These are phyloP conservation scores for Stegodyphus dumicola DNA, from an alignment of 1,140 invertebrate genomes.

Conservation along the genomic window DNA sequence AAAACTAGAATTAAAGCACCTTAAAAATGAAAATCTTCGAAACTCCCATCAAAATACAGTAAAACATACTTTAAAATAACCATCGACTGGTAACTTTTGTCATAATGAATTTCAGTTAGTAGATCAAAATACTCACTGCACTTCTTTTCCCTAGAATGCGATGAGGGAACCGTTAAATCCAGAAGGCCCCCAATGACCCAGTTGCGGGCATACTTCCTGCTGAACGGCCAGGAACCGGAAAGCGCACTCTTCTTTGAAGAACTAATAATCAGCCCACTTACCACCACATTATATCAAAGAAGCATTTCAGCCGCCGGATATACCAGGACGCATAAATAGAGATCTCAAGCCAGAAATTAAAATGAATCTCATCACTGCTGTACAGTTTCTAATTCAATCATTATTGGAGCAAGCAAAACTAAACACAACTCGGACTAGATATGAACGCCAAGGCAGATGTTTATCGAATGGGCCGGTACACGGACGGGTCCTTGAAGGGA, in stretches of 20 bases:
- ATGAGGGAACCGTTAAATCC: slow-evolving; percentile 18
- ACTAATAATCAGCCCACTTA: not conserved
- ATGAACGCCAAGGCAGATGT: not conserved
- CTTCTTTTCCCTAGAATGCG: not conserved
- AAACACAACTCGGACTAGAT: not conserved
- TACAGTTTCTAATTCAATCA: no score
- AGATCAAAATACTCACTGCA: not conserved
- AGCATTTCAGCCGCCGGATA: no score
- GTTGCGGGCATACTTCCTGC: slow-evolving; percentile 21
- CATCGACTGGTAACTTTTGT: not conserved
- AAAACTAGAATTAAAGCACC: no score
- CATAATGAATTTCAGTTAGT: not conserved
- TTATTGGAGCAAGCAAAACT: no score
- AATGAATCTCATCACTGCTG: no score
- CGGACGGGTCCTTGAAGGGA: slow-evolving; percentile 3
- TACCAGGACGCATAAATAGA: no score
- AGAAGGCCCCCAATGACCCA: slow-evolving; percentile 28
- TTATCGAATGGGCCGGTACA: not conserved
- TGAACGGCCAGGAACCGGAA: slow-evolving; percentile 38
- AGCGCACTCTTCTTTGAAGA: not conserved
- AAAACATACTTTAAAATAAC: no score
- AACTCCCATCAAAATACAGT: no score
- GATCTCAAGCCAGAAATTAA: no score
- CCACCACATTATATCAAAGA: no score
- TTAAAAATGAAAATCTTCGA: no score